Percentiles rank a stretch among this genome's conserved stretches.
These are phyloP conservation scores for Hirundichthys speculiger DNA, from an alignment of 2,113 vertebrate species.

Conservation along the genomic window DNA sequence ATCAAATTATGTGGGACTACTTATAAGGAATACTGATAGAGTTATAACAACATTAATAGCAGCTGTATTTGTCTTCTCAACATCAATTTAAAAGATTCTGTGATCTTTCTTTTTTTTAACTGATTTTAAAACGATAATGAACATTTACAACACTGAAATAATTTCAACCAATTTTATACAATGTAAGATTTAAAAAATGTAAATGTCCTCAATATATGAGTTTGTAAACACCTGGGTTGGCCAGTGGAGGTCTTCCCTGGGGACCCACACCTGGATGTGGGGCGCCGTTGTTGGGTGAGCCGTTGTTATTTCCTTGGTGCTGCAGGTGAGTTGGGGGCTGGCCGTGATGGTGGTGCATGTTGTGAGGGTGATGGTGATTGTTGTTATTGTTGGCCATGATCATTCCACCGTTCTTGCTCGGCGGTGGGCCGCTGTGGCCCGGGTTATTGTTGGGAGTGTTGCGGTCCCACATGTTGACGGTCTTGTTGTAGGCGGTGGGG, in stretches of 20 bases:
- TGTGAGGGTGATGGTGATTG: constrained; percentile 71
- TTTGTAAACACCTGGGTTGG: constrained; percentile 85
- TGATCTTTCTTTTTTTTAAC: too few species aligned
- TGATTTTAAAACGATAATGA: too few species aligned
- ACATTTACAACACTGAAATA: too few species aligned
- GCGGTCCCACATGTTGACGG: constrained; percentile 98
- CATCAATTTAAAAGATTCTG: too few species aligned
- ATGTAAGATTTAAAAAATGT: not conserved
- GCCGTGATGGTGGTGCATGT: constrained; percentile 78
- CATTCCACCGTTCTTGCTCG: constrained; percentile 80
- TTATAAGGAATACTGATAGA: too few species aligned
- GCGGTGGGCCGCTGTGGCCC: constrained; percentile 86
- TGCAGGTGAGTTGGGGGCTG: constrained; percentile 80
- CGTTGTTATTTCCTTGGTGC: constrained; percentile 84
- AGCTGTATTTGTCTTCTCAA: too few species aligned
- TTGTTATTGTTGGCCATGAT: constrained; percentile 71
- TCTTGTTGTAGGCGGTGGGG: constrained; percentile 89
- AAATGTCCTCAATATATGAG: too few species aligned
- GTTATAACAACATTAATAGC: too few species aligned
- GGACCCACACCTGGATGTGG: constrained; percentile 86
- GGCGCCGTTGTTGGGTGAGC: constrained; percentile 82
- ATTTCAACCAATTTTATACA: not conserved
- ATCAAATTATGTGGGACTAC: too few species aligned
- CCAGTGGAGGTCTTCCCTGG: constrained; percentile 87
- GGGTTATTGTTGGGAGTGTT: constrained; percentile 88